Evolutionary conservation across 2,113 vertebrate species (phyloP), one percentile per base, ranked within the genome.

Genomic region (Anas platyrhynchos): DNA sequence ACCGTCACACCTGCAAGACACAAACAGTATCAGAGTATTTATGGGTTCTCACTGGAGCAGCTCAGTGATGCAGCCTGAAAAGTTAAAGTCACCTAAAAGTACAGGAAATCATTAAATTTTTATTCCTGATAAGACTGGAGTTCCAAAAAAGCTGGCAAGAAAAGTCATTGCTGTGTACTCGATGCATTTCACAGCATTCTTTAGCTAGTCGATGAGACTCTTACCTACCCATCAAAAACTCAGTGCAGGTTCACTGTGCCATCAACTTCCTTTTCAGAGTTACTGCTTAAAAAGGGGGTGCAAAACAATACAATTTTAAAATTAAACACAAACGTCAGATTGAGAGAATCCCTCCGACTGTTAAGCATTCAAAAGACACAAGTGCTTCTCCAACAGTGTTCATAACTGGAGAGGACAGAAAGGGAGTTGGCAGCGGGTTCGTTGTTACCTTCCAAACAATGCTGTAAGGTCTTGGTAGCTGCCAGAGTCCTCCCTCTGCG

Each of bases 1-100:
- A 83, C 98, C 98, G 26, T 98, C 98, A 1, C 98, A 99, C 98
- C 98, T 99, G 93, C 74, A 90, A 86, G 74, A 92, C 1, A 94
- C 44, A 85, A 91, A 87, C 6, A 0, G 36, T 5, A 54, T 48
- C 66, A 85, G 66, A n/a, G 11, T 8, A 29, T n/a, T 86, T 59
- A 38, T 0, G 4, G 34, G 27, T 56, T 69, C 67, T 61, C 44
- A n/a, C n/a, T 23, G 34, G 58, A 88, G 68, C 78, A 94, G 62
- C 73, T 86, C 71, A 58, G 66, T 46, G 16, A 32, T 18, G 72
- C 66, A 78, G 76, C 25, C 21, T 78, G 59, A 89, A 83, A 83
- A 92, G 50, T 55, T 76, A 75, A 0, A 2, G 32, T 86, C 1
- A 2, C 52, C 56, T 80, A 27, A 66, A 89, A 74, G 14, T 74